A percentile compares a stretch with the other conserved stretches of the same genome.
These are phyloP conservation scores for Tetragonisca angustula DNA, from an alignment of 2,888 invertebrate species.

Conservation along the genomic window DNA sequence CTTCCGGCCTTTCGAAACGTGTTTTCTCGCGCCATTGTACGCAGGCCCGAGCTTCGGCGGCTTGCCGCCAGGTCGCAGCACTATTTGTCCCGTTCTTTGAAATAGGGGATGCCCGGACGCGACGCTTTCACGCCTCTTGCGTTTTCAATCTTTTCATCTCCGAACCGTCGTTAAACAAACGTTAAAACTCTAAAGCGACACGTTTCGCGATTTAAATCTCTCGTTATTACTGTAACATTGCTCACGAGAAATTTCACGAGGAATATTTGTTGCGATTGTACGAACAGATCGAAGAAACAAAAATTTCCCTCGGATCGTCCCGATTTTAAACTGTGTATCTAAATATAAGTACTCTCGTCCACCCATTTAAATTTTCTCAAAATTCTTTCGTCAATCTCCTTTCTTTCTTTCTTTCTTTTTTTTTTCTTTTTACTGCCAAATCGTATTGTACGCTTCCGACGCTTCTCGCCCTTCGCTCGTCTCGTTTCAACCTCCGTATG, in stretches of 20 bases:
- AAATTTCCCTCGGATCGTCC: not conserved
- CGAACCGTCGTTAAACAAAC: not conserved
- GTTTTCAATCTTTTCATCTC: not conserved
- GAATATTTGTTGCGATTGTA: conserved; percentile 10
- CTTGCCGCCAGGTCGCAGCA: conserved; percentile 66
- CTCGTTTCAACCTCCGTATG: conserved; percentile 46
- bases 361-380: not conserved
- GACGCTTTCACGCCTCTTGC: not conserved
- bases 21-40: conserved; percentile 67
- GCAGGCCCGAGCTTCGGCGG: conserved; percentile 49
- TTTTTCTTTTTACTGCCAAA: conserved; percentile 9
- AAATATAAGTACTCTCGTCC: too few species aligned
- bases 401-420: too few species aligned
- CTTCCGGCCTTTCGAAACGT: conserved; percentile 69
- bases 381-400: not conserved
- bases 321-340: too few species aligned
- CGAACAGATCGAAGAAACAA: conserved; percentile 23
- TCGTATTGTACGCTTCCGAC: conserved; percentile 21
- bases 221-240: not conserved
- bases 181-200: too few species aligned
- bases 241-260: not conserved
- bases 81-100: conserved; percentile 49
- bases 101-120: conserved; percentile 21
- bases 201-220: not conserved
- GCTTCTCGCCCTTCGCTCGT: not conserved